These are phyloP conservation scores for Romanogobio albipinnatus DNA, from an alignment of 2,113 vertebrate species.

Conservation along the genomic window DNA sequence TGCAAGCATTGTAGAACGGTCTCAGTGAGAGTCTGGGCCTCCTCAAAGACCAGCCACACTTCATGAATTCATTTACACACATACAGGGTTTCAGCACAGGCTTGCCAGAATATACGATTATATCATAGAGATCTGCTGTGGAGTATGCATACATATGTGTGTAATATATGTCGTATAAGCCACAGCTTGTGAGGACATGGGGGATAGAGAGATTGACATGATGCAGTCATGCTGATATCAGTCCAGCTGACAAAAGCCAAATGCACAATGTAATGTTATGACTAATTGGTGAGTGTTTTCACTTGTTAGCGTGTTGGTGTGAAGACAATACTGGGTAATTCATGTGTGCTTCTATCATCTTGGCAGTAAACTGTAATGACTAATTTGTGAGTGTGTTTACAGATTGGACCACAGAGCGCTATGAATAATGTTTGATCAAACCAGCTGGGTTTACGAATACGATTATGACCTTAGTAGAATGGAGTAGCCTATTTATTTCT, in stretches of 20 bases:
- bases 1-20: conserved; percentile 20
- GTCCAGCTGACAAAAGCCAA: conserved; percentile 40
- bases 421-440: conserved; percentile 51
- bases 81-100: neutral
- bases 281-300: conserved; percentile 49
- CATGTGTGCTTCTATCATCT: conserved; percentile 43
- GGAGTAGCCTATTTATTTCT: neutral
- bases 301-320: conserved; percentile 37
- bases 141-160: neutral
- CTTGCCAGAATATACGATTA: neutral
- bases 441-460: conserved; percentile 54
- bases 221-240: conserved; percentile 27
- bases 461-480: conserved; percentile 27
- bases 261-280: conserved; percentile 51
- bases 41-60: conserved; percentile 22
- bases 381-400: conserved; percentile 55
- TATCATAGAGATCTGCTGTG: neutral
- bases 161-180: neutral
- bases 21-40: neutral
- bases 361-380: conserved; percentile 51
- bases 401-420: conserved; percentile 40
- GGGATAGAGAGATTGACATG: neutral
- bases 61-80: neutral
- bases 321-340: conserved; percentile 38
- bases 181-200: neutral